Evolutionary conservation across 2,797 vertebrate species (phyloP).

Genomic region (Acrocephalus scirpaceus): DNA sequence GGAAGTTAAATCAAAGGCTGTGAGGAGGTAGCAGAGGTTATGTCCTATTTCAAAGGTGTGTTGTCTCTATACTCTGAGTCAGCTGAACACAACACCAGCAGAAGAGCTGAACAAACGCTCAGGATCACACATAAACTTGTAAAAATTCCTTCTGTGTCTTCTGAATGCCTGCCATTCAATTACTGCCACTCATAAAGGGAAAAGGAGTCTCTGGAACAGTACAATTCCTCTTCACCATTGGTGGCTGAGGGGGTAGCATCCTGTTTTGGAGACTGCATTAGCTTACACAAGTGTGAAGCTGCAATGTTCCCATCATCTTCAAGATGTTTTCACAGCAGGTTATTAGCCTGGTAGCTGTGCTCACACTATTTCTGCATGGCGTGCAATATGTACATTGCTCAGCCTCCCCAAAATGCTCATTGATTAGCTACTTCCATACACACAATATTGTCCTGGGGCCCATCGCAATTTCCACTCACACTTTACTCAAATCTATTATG

Average conservation of each 20-base stretch:
- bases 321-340: slow-evolving; percentile 36
- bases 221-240: no score
- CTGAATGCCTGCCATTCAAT: background rate
- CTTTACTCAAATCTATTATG: background rate
- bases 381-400: background rate
- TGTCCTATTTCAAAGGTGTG: fast-evolving
- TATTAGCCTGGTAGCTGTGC: background rate
- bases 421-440: background rate
- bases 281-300: slow-evolving; percentile 16
- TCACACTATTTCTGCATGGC: background rate
- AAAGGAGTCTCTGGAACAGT: background rate
- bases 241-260: background rate
- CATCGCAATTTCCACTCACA: background rate
- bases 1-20: background rate
- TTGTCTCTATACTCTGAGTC: fast-evolving
- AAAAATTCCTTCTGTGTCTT: background rate
- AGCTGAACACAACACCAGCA: background rate
- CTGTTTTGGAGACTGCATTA: background rate
- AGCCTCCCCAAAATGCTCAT: background rate
- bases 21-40: background rate
- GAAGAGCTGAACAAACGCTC: background rate
- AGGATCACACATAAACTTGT: background rate
- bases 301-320: background rate
- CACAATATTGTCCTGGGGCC: background rate
- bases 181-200: background rate